These are phyloP conservation scores for Morbakka virulenta DNA, from an alignment of 30 jellyfish, hydroid and myxozoan species.

Conservation along the genomic window DNA sequence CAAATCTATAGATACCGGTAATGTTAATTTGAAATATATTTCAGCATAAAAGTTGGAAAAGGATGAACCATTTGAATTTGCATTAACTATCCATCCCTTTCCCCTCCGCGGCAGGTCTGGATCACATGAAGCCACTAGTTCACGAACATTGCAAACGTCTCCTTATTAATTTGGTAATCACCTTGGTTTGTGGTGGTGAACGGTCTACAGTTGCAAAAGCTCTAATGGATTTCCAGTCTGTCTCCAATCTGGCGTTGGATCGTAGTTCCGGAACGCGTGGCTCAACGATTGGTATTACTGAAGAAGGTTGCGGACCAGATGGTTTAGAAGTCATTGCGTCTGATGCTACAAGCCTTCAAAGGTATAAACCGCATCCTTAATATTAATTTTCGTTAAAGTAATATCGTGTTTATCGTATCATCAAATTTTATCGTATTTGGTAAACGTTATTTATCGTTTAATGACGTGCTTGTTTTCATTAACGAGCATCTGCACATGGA, in stretches of 20 bases:
- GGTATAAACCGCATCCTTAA: constrained; percentile 1
- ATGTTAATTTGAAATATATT: neutral
- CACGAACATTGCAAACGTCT: constrained; percentile 91
- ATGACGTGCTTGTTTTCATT: too few relatives aligned
- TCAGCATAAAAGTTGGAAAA: too few relatives aligned
- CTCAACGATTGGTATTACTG: constrained; percentile 66
- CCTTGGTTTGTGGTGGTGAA: constrained; percentile 89
- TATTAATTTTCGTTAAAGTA: neutral
- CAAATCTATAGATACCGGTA: neutral
- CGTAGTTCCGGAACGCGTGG: constrained; percentile 78
- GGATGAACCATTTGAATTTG: too few relatives aligned
- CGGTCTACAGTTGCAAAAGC: constrained; percentile 92
- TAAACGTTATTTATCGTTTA: too few relatives aligned
- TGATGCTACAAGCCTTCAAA: constrained; percentile 39
- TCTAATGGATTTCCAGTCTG: constrained; percentile 83
- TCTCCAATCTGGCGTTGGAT: constrained; percentile 76
- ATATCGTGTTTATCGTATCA: neutral
- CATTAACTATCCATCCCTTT: neutral
- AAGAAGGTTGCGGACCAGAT: constrained; percentile 54
- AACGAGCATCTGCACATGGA: too few relatives aligned
- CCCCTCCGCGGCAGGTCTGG: constrained; percentile 54
- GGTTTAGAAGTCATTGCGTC: constrained; percentile 34
- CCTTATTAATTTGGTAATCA: constrained; percentile 76
- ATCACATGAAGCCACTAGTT: constrained; percentile 88
- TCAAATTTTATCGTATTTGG: too few relatives aligned